Conservation (phyloP, 2,797 vertebrate genomes). For the Melanotaenia boesemani region DNA sequence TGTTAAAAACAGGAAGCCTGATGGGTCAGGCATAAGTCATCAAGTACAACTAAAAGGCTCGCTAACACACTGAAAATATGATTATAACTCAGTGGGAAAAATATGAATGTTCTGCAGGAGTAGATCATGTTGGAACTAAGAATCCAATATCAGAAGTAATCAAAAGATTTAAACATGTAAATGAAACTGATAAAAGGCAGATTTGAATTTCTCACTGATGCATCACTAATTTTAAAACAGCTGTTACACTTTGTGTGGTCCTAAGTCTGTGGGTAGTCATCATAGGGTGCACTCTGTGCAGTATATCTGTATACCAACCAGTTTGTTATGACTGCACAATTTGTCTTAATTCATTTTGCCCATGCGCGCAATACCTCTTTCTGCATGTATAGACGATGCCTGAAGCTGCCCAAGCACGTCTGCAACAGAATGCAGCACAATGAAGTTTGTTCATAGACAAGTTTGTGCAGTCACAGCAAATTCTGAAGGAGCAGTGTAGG, state of each 20-base stretch:
- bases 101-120: not conserved
- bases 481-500: not conserved
- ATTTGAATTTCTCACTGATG: not conserved
- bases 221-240: not conserved
- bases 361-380: not conserved
- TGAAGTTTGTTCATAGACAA: not conserved
- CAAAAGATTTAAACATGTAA: not conserved
- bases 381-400: not conserved
- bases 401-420: not conserved
- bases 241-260: not conserved
- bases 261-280: not conserved
- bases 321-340: not conserved
- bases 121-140: too few species aligned
- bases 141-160: too few species aligned
- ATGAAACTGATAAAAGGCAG: not conserved
- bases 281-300: not conserved
- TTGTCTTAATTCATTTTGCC: not conserved
- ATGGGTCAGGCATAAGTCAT: constrained; percentile 50
- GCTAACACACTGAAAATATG: constrained; percentile 33
- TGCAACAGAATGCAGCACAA: not conserved
- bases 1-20: constrained; percentile 53
- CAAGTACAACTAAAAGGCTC: constrained; percentile 31
- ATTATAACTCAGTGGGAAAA: constrained; percentile 21
- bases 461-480: not conserved
- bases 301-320: not conserved